These are phyloP conservation scores for Poecilia velifera DNA, from an alignment of 2,797 vertebrate genomes.

Conservation along the genomic window DNA sequence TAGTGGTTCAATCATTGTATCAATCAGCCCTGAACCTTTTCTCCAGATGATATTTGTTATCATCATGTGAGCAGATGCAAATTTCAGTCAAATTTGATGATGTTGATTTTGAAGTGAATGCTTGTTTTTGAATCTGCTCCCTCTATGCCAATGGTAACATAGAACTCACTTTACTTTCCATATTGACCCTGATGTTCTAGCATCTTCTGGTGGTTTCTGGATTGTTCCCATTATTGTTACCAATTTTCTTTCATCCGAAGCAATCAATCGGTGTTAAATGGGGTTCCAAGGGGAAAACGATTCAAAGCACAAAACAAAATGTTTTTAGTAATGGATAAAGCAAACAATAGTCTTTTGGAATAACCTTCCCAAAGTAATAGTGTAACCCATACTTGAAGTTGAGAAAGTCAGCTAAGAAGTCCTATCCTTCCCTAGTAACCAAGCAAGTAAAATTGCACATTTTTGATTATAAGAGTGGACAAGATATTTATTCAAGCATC, in stretches of 20 bases:
- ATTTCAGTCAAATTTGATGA: background rate
- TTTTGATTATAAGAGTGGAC: background rate
- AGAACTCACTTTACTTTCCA: background rate
- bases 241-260: background rate
- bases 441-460: background rate
- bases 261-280: background rate
- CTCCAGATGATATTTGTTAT: background rate
- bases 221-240: background rate
- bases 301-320: background rate
- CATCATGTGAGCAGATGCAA: background rate
- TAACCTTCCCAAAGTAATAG: background rate
- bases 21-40: background rate
- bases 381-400: background rate
- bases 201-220: background rate
- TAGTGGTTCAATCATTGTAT: background rate
- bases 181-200: background rate
- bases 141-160: background rate
- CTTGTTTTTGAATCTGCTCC: background rate
- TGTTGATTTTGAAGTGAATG: background rate
- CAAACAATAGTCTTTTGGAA: background rate
- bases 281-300: background rate
- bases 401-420: background rate
- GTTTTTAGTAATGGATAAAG: background rate
- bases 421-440: background rate
- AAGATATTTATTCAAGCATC: background rate